phyloP scores from a whole-genome alignment of 2,113 vertebrate genomes.

The Oryzias melastigma region DNA sequence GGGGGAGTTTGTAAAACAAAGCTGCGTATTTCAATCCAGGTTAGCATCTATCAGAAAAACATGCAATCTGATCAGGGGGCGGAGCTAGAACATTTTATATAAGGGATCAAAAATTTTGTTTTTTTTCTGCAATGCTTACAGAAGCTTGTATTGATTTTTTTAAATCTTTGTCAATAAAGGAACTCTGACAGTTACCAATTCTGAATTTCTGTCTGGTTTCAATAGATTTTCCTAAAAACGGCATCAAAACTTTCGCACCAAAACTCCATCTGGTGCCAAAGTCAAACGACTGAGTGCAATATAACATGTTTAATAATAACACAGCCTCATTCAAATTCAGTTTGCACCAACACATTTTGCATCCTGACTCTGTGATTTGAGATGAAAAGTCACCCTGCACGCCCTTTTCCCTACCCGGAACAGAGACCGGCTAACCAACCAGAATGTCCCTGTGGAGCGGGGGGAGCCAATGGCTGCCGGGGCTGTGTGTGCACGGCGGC shows the following conservation, averaged over 20 bases:
- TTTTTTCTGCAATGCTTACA: no score
- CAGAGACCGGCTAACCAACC: constrained; percentile 52
- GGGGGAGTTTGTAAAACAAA: constrained; percentile 22
- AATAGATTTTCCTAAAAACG: no score
- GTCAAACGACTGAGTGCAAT: constrained; percentile 4
- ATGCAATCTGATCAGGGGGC: no score
- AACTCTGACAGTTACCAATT: no score
- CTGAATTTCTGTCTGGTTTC: no score
- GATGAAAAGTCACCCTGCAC: constrained; percentile 31
- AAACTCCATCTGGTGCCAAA: not conserved
- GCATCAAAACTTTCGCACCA: no score
- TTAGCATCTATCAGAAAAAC: constrained; percentile 5
- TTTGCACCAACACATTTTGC: constrained; percentile 21
- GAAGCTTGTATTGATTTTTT: no score
- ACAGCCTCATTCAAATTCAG: constrained; percentile 22
- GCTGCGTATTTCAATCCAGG: constrained; percentile 6
- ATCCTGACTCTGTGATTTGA: constrained; percentile 32
- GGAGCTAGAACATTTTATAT: no score
- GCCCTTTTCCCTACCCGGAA: constrained; percentile 36
- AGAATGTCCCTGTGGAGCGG: constrained; percentile 37
- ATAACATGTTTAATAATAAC: constrained; percentile 9
- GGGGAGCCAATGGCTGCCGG: constrained; percentile 37
- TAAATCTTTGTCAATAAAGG: no score
- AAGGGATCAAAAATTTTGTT: no score
- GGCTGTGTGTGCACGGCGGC: constrained; percentile 4